These are phyloP conservation scores for Megaceryle maxima DNA, from an alignment of 2,113 vertebrate genomes.

Conservation along the genomic window DNA sequence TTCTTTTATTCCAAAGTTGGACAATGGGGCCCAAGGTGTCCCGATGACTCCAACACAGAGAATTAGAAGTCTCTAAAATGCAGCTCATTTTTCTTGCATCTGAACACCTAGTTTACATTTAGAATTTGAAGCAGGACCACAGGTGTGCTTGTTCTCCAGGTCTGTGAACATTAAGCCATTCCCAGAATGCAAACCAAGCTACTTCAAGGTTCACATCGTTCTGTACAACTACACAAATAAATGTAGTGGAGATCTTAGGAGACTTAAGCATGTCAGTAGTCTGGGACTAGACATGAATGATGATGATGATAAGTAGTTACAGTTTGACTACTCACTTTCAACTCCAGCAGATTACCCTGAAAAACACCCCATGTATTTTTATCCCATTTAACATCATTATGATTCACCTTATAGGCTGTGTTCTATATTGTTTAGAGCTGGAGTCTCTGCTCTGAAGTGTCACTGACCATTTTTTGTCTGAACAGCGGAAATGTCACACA, in stretches of 20 bases:
- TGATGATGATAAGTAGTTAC: not conserved
- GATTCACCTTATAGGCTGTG: not conserved
- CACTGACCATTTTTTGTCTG: not conserved
- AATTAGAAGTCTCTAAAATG: not conserved
- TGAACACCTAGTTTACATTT: not conserved
- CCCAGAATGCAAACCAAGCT: not conserved
- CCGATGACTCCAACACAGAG: not conserved
- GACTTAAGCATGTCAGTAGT: not conserved
- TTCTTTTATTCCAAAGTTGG: not conserved
- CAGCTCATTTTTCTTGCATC: not conserved
- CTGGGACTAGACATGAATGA: not conserved
- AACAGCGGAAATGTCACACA: not conserved
- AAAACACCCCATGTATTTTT: not conserved
- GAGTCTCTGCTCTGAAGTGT: not conserved
- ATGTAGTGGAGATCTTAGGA: not conserved
- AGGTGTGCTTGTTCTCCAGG: not conserved
- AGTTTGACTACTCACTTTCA: not conserved
- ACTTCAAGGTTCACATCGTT: not conserved
- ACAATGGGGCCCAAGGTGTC: not conserved
- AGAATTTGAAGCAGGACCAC: slow-evolving; percentile 13
- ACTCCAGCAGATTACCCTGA: not conserved
- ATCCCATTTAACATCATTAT: accelerated
- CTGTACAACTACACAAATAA: not conserved
- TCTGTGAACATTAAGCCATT: not conserved
- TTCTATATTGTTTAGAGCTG: not conserved